Evolutionary conservation across 2,888 invertebrate genomes (phyloP).

Genomic region (Catocala fraxini): DNA sequence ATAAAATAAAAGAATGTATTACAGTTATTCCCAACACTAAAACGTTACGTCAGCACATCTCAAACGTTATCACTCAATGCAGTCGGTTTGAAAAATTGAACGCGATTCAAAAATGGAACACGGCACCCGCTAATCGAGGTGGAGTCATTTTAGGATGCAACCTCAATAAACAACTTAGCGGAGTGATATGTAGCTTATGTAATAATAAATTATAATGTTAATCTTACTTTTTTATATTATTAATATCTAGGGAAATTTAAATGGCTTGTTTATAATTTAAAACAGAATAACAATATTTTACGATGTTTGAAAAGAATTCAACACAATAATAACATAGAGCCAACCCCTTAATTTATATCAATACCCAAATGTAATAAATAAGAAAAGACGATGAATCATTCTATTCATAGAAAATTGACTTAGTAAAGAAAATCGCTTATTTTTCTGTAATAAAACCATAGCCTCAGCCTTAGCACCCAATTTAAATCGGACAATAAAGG

Average conservation of each 20-base stretch:
- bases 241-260: too few relatives aligned
- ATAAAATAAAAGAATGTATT: constrained; percentile 25
- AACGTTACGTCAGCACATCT: constrained; percentile 22
- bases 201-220: too few relatives aligned
- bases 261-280: too few relatives aligned
- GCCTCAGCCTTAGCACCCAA: constrained; percentile 32
- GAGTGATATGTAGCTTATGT: not conserved
- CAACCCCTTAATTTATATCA: too few relatives aligned
- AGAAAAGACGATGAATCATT: too few relatives aligned
- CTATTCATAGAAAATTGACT: too few relatives aligned
- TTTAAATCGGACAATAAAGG: constrained; percentile 50
- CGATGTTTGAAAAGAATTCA: too few relatives aligned
- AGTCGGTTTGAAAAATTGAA: constrained; percentile 59
- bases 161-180: constrained; percentile 19
- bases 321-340: too few relatives aligned
- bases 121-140: constrained; percentile 60
- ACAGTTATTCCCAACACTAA: constrained; percentile 26
- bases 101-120: constrained; percentile 60
- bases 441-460: not conserved
- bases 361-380: too few relatives aligned
- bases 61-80: constrained; percentile 34
- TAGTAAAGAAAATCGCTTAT: not conserved
- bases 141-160: constrained; percentile 38
- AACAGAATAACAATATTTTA: too few relatives aligned
- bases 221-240: too few relatives aligned